These are phyloP conservation scores for Chymomyza amoena DNA, from an alignment of 2,888 invertebrate species.

Conservation along the genomic window DNA sequence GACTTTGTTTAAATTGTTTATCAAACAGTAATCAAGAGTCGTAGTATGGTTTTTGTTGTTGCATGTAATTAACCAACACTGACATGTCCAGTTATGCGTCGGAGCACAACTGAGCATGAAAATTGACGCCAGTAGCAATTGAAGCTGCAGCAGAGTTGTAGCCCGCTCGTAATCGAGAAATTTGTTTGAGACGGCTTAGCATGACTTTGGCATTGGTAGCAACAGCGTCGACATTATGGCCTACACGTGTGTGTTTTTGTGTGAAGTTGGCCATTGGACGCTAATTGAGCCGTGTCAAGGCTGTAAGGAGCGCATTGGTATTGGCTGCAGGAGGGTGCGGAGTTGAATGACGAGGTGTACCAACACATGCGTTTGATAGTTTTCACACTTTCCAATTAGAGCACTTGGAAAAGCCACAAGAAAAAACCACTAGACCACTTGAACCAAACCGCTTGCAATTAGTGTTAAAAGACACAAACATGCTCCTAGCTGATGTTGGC, in stretches of 20 bases:
- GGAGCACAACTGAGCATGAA: conserved; percentile 47
- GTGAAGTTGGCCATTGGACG: neutral
- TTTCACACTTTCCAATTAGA: neutral
- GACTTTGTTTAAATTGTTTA: neutral
- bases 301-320: conserved; percentile 14
- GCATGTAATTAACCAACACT: conserved; percentile 69
- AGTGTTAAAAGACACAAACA: conserved; percentile 67
- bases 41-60: conserved; percentile 27
- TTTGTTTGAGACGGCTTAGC: conserved; percentile 33
- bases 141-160: neutral
- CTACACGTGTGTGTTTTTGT: conserved; percentile 13
- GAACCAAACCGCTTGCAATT: conserved; percentile 44
- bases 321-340: neutral
- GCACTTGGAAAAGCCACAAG: neutral
- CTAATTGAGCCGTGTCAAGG: conserved; percentile 45
- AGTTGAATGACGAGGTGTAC: neutral
- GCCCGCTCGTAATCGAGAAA: neutral
- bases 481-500: conserved; percentile 37
- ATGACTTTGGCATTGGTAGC: conserved; percentile 62
- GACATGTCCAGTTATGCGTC: conserved; percentile 68
- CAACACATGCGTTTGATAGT: neutral
- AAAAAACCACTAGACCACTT: conserved; percentile 18
- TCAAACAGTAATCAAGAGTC: conserved; percentile 41
- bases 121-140: conserved; percentile 59
- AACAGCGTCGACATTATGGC: conserved; percentile 18